These are phyloP conservation scores for Drosophila gunungcola DNA, from an alignment of 1,140 invertebrate genomes.

Conservation along the genomic window DNA sequence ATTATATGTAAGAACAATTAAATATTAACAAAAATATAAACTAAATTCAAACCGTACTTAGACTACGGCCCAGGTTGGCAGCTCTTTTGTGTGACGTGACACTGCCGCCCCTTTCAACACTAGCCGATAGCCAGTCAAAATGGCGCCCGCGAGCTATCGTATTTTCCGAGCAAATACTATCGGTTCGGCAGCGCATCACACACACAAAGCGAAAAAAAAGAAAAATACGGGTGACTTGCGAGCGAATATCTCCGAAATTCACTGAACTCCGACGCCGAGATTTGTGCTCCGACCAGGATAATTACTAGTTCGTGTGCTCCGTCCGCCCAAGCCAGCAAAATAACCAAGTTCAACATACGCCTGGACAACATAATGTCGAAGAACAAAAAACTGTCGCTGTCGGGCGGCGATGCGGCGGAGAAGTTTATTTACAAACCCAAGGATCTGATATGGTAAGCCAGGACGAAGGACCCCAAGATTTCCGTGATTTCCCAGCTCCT, in stretches of 20 bases:
- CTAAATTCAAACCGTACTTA: no score
- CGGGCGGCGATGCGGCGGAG: constrained; percentile 73
- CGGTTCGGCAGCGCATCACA: constrained; percentile 62
- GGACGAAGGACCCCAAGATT: background rate
- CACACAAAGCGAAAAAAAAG: constrained; percentile 52
- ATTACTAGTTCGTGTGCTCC: constrained; percentile 41
- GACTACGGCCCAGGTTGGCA: background rate
- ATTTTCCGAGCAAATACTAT: constrained; percentile 16
- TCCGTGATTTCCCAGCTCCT: background rate
- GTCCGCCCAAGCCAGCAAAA: constrained; percentile 62
- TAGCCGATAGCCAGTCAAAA: constrained; percentile 28
- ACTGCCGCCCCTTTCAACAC: background rate
- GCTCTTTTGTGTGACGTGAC: background rate
- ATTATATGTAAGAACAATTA: background rate
- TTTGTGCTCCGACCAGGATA: constrained; percentile 38
- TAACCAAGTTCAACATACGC: constrained; percentile 80
- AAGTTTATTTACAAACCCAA: constrained; percentile 83
- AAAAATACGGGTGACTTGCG: constrained; percentile 65
- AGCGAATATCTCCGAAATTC: constrained; percentile 38
- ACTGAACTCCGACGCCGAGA: constrained; percentile 27
- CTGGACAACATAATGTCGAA: constrained; percentile 84
- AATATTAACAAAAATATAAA: background rate
- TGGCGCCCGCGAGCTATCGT: constrained; percentile 29
- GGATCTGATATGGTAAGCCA: constrained; percentile 82
- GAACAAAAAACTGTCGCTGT: constrained; percentile 83